Percentiles rank a stretch among this genome's conserved stretches.
Conservation (phyloP, 2,797 vertebrate genomes). For the Siniperca scherzeri region DNA sequence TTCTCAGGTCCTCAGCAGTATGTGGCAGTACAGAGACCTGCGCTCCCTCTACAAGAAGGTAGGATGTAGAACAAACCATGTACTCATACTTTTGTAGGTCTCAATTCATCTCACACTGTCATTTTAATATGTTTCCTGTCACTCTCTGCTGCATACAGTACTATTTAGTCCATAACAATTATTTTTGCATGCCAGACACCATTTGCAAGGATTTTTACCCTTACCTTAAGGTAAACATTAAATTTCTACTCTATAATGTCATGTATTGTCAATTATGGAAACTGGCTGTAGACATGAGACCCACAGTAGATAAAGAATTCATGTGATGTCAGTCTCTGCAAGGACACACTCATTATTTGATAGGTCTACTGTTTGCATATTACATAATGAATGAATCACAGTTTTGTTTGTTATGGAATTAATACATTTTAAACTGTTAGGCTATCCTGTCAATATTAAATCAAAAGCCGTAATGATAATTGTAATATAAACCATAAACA, state of each 20-base stretch:
- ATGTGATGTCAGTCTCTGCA: background rate
- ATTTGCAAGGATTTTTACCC: background rate
- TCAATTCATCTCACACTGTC: background rate
- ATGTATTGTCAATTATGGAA: background rate
- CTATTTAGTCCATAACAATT: background rate
- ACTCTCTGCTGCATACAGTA: background rate
- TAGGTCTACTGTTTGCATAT: background rate
- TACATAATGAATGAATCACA: background rate
- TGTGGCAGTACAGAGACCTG: slow-evolving; percentile 99
- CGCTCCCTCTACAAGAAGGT: slow-evolving; percentile 99
- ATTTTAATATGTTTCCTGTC: background rate
- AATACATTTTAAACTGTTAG: background rate
- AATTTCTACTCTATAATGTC: background rate
- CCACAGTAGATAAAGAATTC: background rate
- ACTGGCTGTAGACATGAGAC: background rate
- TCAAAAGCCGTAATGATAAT: background rate
- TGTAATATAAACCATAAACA: background rate
- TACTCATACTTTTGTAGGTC: background rate
- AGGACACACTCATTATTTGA: background rate
- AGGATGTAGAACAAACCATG: slow-evolving; percentile 65
- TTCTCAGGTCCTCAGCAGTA: slow-evolving; percentile 99
- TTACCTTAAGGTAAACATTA: background rate
- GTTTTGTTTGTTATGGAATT: background rate
- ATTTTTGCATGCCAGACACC: background rate
- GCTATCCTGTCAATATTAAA: background rate